Evolutionary conservation across 2,113 vertebrate genomes (phyloP).

Genomic region (Chlamydotis undulata): DNA sequence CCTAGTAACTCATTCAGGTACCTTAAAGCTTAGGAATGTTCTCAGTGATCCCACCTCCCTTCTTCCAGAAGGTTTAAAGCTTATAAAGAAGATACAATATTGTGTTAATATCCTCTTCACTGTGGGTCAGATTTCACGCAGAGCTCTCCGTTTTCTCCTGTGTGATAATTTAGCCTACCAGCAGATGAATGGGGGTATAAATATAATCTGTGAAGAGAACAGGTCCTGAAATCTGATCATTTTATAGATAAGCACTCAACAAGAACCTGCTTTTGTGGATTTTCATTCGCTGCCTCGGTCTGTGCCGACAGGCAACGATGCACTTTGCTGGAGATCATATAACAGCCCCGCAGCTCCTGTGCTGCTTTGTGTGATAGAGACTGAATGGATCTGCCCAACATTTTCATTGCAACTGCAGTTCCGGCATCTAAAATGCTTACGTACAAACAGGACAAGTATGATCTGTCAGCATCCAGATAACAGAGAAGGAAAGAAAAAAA

Average conservation of each 20-base stretch:
- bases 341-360: not conserved
- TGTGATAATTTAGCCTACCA: not conserved
- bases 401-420: not conserved
- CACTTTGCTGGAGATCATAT: not conserved
- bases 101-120: not conserved
- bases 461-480: not conserved
- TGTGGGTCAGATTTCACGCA: not conserved
- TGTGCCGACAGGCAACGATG: not conserved
- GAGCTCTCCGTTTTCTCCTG: not conserved
- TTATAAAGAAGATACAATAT: not conserved
- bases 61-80: not conserved
- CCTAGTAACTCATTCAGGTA: not conserved
- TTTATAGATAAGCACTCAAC: not conserved
- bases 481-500: accelerated
- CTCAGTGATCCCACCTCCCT: not conserved
- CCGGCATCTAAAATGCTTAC: not conserved
- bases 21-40: not conserved
- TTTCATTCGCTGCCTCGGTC: not conserved
- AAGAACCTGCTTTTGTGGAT: not conserved
- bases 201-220: not conserved
- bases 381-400: not conserved
- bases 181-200: not conserved
- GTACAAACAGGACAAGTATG: not conserved
- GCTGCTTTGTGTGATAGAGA: not conserved
- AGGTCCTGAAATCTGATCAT: not conserved